Base-by-base conservation (phyloP, 2,888 invertebrate genomes). In the Sthenelais limicola region DNA sequence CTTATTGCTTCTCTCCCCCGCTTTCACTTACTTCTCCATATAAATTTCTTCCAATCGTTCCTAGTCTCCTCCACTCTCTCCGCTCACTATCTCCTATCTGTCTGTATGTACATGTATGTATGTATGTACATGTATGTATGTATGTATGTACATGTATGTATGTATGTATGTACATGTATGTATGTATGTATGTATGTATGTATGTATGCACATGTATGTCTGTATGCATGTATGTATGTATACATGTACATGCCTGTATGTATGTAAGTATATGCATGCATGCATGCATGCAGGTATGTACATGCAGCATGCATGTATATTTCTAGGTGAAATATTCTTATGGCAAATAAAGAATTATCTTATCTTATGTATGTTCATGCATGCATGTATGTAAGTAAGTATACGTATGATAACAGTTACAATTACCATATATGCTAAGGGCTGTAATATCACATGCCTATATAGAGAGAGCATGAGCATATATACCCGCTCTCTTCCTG, bases 161-260 rank as follows among this genome's bases (percentile, higher is more conserved):
- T 5, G 24, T 51, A 24, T 51, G 21, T 51, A 24, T 5, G 21
- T 51, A 24, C 24, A 51, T 5, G 7, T 51, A n/a, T 51, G 51
- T n/a, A 51, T 5, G 51, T 51, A 51, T 5, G n/a, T n/a, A 51
- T 51, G n/a, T 51, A 51, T 51, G 7, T 51, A 12, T 5, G 51
- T 51, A n/a, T 51, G n/a, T 51, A 51, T 5, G n/a, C 7, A 12
- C 7, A 28, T 54, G 32, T 54, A n/a, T 54, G n/a, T 54, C 12
- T 54, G n/a, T 54, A 28, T 54, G 32, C 5, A 28, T 54, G n/a
- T 54, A n/a, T 54, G n/a, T 9, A n/a, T 54, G n/a, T 54, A 28
- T 9, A n/a, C n/a, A 33, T 69, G 21, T 49, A n/a, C 32, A 51
- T 52, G 21, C 30, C 15, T 35, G 15, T 69, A 35, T 54, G 26